Evolutionary conservation across 2,113 vertebrate species (phyloP), one percentile per base, ranked within the genome.

Genomic region (Percina caprodes): DNA sequence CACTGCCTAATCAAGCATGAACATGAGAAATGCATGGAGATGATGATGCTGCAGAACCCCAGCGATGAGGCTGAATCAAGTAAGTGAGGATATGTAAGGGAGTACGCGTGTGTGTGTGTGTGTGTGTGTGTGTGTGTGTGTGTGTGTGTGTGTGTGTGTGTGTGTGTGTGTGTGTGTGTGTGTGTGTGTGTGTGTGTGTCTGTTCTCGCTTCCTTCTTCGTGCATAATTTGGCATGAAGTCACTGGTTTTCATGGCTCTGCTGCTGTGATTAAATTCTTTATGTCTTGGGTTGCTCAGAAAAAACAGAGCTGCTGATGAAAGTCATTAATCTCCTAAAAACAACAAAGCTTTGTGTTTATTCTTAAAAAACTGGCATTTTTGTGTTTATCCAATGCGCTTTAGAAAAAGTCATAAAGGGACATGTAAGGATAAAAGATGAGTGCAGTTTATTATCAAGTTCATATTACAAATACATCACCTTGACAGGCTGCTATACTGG

Each of bases 1-100:
- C 91, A 95, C 88, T 96, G 95, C 39, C 70, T 96, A 65, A 95
- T 93, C 75, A 93, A 95, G 74, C 90, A 90, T 13, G 95, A 95
- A 77, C 92, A 95, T 68, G 95, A 96, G 83, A 93, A 94, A 82
- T 96, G 95, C 89, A 92, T 93, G 92, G 93, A 94, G 84, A 93
- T 55, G 79, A 96, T 96, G 30, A 70, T 70, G 1, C 74, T 72
- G 63, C 93, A 95, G 65, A 63, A 89, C 67, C 79, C 91, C 45
- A 39, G 35, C 3, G 86, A 94, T 5, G 93, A 92, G 69, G 61
- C 77, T 39, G 90, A 93, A 23, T 84, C 86, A 19, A 86, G 95
- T 95, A 85, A 89, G 94, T 69, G 52, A 58, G 46, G 16, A 42
- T 62, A 5, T 61, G 61, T 61, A 1, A 1, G 4, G 9, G 45